These are phyloP conservation scores for Alviniconcha strummeri DNA, from an alignment of 2,888 invertebrate genomes.

Conservation along the genomic window DNA sequence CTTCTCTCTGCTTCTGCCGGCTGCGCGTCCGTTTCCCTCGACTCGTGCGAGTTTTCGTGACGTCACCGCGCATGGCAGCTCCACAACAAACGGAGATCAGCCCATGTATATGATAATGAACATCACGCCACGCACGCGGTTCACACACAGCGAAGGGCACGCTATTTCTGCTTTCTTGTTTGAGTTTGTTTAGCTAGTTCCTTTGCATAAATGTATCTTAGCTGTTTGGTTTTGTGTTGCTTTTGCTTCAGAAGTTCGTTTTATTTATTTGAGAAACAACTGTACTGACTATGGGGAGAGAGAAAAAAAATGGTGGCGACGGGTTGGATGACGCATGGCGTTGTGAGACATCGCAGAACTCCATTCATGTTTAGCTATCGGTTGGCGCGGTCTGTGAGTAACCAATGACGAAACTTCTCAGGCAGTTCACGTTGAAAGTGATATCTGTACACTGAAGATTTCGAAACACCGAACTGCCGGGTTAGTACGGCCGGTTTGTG, in stretches of 20 bases:
- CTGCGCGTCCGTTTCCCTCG: background rate
- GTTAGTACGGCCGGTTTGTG: too few species aligned
- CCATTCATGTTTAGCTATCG: background rate
- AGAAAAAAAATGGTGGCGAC: background rate
- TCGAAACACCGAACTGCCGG: too few species aligned
- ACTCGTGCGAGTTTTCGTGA: conserved; percentile 16
- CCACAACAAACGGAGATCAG: conserved; percentile 14
- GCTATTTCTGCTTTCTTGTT: background rate
- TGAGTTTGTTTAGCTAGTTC: too few species aligned
- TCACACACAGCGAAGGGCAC: background rate
- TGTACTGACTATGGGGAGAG: background rate
- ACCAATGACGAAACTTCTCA: background rate
- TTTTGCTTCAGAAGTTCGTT: too few species aligned
- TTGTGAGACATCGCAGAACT: background rate
- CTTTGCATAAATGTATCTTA: too few species aligned
- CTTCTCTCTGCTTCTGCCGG: background rate
- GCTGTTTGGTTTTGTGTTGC: too few species aligned
- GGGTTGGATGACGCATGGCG: background rate
- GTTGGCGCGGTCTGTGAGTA: too few species aligned
- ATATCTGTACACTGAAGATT: too few species aligned
- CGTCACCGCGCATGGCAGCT: conserved; percentile 6
- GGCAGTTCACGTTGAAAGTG: background rate
- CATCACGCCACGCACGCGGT: conserved; percentile 14
- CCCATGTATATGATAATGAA: background rate
- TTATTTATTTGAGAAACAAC: too few species aligned